Evolutionary conservation across 2,888 invertebrate genomes (phyloP).

Genomic region (Hybos culiciformis): DNA sequence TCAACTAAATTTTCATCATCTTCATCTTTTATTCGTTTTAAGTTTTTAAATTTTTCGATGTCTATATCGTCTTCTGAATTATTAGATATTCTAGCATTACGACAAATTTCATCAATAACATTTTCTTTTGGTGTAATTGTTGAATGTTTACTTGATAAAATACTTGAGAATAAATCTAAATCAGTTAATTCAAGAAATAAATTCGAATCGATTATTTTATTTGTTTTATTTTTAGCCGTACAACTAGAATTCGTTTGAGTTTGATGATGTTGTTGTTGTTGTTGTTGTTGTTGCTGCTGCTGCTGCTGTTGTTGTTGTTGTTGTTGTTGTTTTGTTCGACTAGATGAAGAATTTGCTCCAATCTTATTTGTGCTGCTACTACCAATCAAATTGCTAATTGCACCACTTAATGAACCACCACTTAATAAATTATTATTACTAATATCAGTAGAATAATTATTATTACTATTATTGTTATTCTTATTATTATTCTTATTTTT

Average conservation of each 20-base stretch:
- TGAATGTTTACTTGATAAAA: neutral
- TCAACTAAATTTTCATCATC: constrained; percentile 55
- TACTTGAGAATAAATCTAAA: neutral
- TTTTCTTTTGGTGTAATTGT: neutral
- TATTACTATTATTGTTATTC: constrained; percentile 7
- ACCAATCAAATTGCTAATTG: neutral
- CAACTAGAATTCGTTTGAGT: neutral
- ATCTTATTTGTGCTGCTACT: constrained; percentile 4
- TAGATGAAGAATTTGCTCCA: constrained; percentile 13
- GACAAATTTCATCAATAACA: neutral
- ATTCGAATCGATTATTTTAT: neutral
- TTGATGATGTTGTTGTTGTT: neutral
- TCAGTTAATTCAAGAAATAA: neutral
- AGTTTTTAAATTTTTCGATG: constrained; percentile 9
- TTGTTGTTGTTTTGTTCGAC: constrained; percentile 15
- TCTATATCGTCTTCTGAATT: constrained; percentile 5
- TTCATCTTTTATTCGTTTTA: constrained; percentile 8
- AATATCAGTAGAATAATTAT: constrained; percentile 2
- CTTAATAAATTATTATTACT: neutral
- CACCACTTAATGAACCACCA: constrained; percentile 2
- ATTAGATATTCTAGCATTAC: neutral
- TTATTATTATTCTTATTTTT: constrained; percentile 13
- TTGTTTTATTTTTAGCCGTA: neutral
- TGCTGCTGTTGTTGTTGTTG: constrained; percentile 6
- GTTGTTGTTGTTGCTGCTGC: neutral